Evolutionary conservation across 1,140 invertebrate genomes (phyloP), one percentile per base, ranked within the genome.

Genomic region (Brachionus sp.): DNA sequence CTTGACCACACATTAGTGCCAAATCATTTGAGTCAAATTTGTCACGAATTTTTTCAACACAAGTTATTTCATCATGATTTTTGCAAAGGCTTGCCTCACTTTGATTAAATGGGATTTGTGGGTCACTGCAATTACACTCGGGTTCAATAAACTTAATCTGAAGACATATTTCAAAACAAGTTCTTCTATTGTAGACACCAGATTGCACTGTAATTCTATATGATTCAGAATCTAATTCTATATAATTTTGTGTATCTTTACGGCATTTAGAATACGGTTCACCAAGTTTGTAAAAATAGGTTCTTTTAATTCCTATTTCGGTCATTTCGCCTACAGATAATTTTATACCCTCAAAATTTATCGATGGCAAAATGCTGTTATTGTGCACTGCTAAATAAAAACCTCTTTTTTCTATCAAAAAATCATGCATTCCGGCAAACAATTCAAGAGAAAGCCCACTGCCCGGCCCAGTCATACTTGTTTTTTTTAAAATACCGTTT

Each of bases 371-470:
- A 35, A 5, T 23, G 19, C 23, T 42, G 33, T 66, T 57, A 23
- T 80, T 66, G 13, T 80, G 77, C 5, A 80, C 77, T 3, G 37
- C 16, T 37, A 80, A 39, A 25, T 62, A 80, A 42, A 80, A 3
- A 4, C 77, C 77, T 44, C 37, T 37, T 66, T 39, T 80, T 37
- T 62, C 50, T 5, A 29, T 29, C 29, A 29, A 80, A 1, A 35
- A 57, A 66, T 80, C 77, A 37, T 80, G 77, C 10, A n/a, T 3
- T 25, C 50, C 77, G n/a, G 62, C 57, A 37, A 62, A 80, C 13
- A 80, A n/a, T 66, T 80, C 77, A 12, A 80, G 6, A n/a, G 35
- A n/a, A 12, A 80, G 77, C 9, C 77, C 77, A 80, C 62, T 80
- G 12, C 19, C 19, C 19, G 77, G 25, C 19, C 77, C 77, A 33